These are phyloP conservation scores for Dasyornis broadbenti DNA, from an alignment of 2,113 vertebrate species.

Conservation along the genomic window DNA sequence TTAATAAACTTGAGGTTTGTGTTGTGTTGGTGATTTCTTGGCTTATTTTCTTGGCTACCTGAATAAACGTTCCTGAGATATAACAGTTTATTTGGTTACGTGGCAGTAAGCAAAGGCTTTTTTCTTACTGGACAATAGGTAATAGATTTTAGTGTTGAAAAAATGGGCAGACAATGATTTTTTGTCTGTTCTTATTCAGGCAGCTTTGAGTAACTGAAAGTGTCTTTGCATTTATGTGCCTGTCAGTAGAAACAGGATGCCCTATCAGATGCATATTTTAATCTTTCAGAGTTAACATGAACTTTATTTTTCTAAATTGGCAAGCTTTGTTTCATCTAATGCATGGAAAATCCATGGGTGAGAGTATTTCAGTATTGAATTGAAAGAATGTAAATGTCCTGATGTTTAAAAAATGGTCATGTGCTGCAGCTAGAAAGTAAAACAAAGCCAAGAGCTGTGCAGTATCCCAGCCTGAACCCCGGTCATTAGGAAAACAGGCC, in stretches of 20 bases:
- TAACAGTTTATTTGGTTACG: not conserved
- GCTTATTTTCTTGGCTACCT: not conserved
- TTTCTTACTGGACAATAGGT: not conserved
- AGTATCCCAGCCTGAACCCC: not conserved
- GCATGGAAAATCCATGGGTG: not conserved
- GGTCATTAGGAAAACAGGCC: not conserved
- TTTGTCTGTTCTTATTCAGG: not conserved
- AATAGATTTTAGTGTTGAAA: not conserved
- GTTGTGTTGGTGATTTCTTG: not conserved
- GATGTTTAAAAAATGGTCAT: not conserved
- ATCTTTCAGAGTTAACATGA: not conserved
- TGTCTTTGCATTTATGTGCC: not conserved
- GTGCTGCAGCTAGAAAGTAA: not conserved
- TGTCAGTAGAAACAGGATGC: not conserved
- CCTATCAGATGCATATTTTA: not conserved
- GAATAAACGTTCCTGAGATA: not conserved
- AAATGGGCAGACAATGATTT: too few species aligned
- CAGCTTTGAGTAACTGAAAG: not conserved
- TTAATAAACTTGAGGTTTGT: not conserved
- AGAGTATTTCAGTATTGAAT: not conserved
- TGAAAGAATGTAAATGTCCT: not conserved
- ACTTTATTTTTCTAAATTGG: not conserved
- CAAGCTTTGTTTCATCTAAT: not conserved
- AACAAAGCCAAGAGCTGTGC: not conserved
- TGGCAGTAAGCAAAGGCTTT: not conserved